Conservation (phyloP, 2,113 vertebrate genomes). For the Lepidothrix coronata region DNA sequence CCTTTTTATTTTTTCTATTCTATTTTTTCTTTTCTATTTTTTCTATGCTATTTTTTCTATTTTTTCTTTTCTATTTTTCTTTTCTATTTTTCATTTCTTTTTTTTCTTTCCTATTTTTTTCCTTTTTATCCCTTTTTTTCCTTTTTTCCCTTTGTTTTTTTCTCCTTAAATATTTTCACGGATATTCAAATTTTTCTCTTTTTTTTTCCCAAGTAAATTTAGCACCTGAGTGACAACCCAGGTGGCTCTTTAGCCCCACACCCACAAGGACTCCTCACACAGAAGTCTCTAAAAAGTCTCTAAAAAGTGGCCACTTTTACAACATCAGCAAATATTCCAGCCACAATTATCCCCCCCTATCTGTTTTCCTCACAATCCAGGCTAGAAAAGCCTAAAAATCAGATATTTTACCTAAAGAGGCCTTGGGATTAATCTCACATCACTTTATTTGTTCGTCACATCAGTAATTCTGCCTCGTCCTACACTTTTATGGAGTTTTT, state of each 20-base stretch:
- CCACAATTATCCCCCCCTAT: rapidly evolving
- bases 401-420: not conserved
- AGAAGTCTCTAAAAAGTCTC: not conserved
- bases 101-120: too few relatives aligned
- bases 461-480: not conserved
- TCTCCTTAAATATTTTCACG: too few relatives aligned
- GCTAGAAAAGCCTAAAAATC: not conserved
- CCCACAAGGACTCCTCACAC: not conserved
- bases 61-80: too few relatives aligned
- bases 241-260: not conserved
- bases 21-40: too few relatives aligned
- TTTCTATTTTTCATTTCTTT: too few relatives aligned
- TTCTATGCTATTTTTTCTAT: too few relatives aligned
- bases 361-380: not conserved
- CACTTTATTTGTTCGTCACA: not conserved
- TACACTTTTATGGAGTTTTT: not conserved
- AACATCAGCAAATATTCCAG: not conserved
- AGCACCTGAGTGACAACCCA: not conserved
- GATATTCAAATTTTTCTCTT: too few relatives aligned
- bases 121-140: too few relatives aligned
- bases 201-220: too few relatives aligned
- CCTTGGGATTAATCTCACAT: not conserved
- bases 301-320: not conserved
- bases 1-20: too few relatives aligned
- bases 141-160: too few relatives aligned